Evolutionary conservation across 2,888 invertebrate genomes (phyloP).

Genomic region (Sarcophaga rosellei): DNA sequence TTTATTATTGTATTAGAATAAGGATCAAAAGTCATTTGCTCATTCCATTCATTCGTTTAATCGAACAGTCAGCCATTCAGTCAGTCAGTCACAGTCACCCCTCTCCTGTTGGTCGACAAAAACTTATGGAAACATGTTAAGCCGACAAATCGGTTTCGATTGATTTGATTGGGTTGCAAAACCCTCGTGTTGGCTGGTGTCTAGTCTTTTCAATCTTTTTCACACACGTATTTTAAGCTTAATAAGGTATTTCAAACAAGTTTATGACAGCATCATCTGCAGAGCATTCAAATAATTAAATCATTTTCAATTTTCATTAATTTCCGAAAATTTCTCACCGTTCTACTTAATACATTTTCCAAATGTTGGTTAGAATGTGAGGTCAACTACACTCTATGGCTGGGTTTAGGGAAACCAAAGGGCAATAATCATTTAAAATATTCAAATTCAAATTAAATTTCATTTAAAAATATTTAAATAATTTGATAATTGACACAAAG

Average conservation of each 20-base stretch:
- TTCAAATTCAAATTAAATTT: no score
- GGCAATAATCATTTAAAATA: no score
- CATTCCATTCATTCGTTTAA: background rate
- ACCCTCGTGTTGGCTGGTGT: conserved; percentile 46
- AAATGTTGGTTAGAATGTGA: no score
- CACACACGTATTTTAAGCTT: conserved; percentile 62
- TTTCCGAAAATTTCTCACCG: no score
- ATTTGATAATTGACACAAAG: no score
- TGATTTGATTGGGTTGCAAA: conserved; percentile 78
- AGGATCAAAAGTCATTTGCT: conserved; percentile 66
- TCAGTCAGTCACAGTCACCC: conserved; percentile 25
- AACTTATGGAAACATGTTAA: conserved; percentile 75
- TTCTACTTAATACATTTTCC: no score
- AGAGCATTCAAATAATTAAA: conserved; percentile 13
- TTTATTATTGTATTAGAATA: conserved; percentile 65
- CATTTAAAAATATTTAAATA: no score
- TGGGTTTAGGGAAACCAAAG: no score
- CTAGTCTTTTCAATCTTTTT: conserved; percentile 20
- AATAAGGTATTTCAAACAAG: conserved; percentile 46
- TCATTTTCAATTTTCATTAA: background rate
- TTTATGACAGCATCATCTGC: conserved; percentile 21
- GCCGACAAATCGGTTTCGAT: conserved; percentile 81
- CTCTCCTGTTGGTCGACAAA: conserved; percentile 23
- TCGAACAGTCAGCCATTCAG: background rate
- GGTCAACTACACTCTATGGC: no score